Percentiles rank a stretch among this genome's conserved stretches.
Conservation (phyloP, 92 coral and sea anemone genomes). For the Zoanthus solanderi region DNA sequence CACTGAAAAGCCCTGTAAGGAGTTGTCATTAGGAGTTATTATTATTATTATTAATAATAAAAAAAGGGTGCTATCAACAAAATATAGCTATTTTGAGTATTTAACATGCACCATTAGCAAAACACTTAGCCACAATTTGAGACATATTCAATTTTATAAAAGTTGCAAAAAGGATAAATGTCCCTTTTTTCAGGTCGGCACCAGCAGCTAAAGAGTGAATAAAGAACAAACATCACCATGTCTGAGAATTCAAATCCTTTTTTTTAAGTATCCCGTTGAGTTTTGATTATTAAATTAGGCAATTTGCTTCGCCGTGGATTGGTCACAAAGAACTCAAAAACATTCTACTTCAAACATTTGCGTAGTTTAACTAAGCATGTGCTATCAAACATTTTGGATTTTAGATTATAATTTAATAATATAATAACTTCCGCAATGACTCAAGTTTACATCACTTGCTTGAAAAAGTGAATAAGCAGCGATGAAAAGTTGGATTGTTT, state of each 20-base stretch:
- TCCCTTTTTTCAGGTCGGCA: background rate
- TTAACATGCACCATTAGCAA: background rate
- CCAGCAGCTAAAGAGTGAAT: background rate
- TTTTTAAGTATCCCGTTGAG: background rate
- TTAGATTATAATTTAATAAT: background rate
- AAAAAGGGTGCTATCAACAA: too few species aligned
- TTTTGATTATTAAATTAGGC: too few species aligned
- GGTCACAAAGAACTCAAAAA: too few species aligned
- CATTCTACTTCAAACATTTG: too few species aligned
- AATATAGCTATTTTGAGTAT: too few species aligned
- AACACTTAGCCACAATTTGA: background rate
- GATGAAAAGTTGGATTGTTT: too few species aligned
- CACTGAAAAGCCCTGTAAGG: too few species aligned
- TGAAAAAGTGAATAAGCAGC: too few species aligned
- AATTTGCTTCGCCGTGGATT: too few species aligned
- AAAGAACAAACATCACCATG: background rate
- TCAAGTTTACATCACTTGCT: background rate
- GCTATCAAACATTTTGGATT: background rate
- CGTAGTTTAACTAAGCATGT: background rate
- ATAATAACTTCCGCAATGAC: slow-evolving; percentile 14
- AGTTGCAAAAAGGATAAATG: background rate
- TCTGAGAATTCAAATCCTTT: background rate
- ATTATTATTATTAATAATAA: too few species aligned
- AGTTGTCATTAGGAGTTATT: too few species aligned
- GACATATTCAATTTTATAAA: background rate